Evolutionary conservation across 2,797 vertebrate species (phyloP), one percentile per base, ranked within the genome.

Genomic region (Malacoraja senta): DNA sequence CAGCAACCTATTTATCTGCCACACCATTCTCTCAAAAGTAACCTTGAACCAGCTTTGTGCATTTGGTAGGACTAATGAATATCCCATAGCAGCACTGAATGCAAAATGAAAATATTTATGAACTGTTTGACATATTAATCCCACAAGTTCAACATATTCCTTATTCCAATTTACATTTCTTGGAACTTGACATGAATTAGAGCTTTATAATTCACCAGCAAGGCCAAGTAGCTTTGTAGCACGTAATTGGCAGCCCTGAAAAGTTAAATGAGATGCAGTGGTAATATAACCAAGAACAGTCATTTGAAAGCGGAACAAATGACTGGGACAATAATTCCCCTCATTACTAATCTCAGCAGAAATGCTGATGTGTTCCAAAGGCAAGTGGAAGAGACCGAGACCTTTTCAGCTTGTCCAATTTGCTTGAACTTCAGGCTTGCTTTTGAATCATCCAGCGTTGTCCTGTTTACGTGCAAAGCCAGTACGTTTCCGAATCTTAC

Each of bases 271-370:
- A 68, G 63, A 88, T 68, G n/a, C 21, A 21, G 58, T 19, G 15
- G 17, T 68, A 63, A 88, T 68, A 68, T 35, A 68, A 68, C 63
- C 19, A 35, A 88, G 61, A 65, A 21, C n/a, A 86, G 29, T 63
- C 61, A 68, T 88, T 88, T 88, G 63, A 65, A 88, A 63, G 84
- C 68, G 84, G 63, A 68, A 88, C n/a, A 88, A 19, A 68, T 88
- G 61, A 68, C 17, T 8, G 61, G 8, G 63, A 68, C 84, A 88
- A 35, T 88, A 88, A 88, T 88, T 88, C 32, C 21, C 15, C 84
- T 35, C 84, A 24, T 88, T 88, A 68, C 17, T 0, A 88, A 35
- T 19, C 17, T 53, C n/a, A 88, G 65, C 84, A 88, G 17, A 8
- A 68, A 35, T 68, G n/a, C 32, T 35, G n/a, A 68, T 35, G 3